Conservation (phyloP, 1,140 invertebrate genomes). For the Melipona quadrifasciata region DNA sequence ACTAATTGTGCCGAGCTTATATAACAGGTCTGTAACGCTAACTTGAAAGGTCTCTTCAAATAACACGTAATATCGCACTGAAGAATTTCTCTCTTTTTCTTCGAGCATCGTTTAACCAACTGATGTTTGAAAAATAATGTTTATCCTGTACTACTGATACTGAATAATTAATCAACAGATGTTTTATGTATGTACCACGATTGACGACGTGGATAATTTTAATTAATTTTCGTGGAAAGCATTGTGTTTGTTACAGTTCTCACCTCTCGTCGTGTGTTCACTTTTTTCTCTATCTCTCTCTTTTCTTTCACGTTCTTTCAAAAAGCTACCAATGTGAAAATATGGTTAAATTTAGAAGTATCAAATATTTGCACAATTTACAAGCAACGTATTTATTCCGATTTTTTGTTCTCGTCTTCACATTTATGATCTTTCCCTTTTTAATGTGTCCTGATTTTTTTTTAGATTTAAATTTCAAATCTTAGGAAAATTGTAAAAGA, state of each 20-base stretch:
- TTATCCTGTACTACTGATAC: neutral
- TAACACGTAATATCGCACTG: neutral
- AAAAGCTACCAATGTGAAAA: neutral
- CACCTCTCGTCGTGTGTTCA: neutral
- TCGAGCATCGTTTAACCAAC: neutral
- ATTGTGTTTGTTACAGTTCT: neutral
- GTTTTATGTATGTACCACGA: neutral
- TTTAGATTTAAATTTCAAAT: neutral
- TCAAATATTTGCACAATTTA: neutral
- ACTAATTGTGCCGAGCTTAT: no score
- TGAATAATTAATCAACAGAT: neutral
- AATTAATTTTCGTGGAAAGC: constrained; percentile 20
- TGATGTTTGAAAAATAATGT: neutral
- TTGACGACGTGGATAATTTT: neutral
- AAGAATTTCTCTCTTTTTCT: neutral
- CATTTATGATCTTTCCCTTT: neutral
- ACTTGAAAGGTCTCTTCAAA: neutral
- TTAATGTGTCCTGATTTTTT: neutral
- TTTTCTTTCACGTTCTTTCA: neutral
- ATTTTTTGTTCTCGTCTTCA: neutral
- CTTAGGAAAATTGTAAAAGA: no score
- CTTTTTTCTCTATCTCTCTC: neutral
- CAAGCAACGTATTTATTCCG: neutral
- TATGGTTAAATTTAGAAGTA: no score
- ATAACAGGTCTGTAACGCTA: no score